phyloP scores from a whole-genome alignment of 2,888 invertebrate species.

The Eilema caniola region DNA sequence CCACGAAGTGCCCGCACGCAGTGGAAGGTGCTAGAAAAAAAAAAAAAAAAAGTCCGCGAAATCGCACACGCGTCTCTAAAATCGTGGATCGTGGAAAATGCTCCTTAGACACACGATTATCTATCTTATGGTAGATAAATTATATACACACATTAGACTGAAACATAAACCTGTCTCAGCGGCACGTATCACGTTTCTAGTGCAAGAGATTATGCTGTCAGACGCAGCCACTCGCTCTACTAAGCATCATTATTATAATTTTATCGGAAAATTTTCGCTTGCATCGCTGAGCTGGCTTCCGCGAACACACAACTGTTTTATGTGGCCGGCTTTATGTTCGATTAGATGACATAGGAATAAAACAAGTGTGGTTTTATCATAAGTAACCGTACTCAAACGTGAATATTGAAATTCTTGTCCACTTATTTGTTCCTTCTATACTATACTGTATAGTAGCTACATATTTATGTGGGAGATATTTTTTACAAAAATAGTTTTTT shows the following conservation, averaged over 20 bases:
- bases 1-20: no score
- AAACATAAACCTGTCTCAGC: slow-evolving; percentile 34
- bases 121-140: neutral
- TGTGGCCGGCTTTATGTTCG: slow-evolving; percentile 2
- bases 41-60: no score
- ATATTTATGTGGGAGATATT: no score
- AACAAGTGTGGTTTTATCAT: neutral
- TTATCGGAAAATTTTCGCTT: slow-evolving; percentile 77
- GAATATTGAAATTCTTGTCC: neutral
- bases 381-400: neutral
- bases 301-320: slow-evolving; percentile 53
- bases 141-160: slow-evolving; percentile 13
- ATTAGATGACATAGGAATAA: neutral
- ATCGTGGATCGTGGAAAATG: no score
- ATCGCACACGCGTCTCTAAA: no score
- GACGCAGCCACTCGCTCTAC: slow-evolving; percentile 60
- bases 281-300: slow-evolving; percentile 57
- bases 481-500: no score
- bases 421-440: no score
- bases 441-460: no score
- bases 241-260: slow-evolving; percentile 79
- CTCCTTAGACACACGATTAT: neutral
- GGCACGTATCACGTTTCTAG: slow-evolving; percentile 19
- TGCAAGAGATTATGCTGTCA: slow-evolving; percentile 63
- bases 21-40: no score